Evolutionary conservation across 2,797 vertebrate genomes (phyloP).

Genomic region (Platyrinchus mystaceus): DNA sequence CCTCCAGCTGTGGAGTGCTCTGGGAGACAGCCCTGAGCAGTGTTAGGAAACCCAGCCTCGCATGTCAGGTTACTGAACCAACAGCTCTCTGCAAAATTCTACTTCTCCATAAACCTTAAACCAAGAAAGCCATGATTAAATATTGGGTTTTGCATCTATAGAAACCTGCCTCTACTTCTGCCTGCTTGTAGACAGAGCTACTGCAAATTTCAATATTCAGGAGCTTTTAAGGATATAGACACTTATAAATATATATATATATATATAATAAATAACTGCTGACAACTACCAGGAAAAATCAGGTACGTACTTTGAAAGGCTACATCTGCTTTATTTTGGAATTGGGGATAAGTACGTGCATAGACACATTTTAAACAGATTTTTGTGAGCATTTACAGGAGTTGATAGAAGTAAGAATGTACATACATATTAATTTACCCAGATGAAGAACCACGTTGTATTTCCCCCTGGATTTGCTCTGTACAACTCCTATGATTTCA

Average conservation of each 20-base stretch:
- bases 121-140: constrained; percentile 31
- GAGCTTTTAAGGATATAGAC: constrained; percentile 60
- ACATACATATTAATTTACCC: neutral
- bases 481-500: neutral
- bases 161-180: constrained; percentile 66
- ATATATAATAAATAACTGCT: constrained; percentile 37
- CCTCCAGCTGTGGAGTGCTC: neutral
- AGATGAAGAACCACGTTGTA: neutral
- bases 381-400: neutral
- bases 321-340: neutral
- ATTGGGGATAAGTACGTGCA: neutral
- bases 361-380: neutral
- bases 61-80: neutral
- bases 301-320: neutral
- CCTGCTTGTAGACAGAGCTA: constrained; percentile 69
- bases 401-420: neutral
- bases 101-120: constrained; percentile 33
- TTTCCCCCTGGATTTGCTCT: neutral
- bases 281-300: constrained; percentile 45
- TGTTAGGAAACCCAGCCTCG: neutral
- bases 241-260: constrained; percentile 3
- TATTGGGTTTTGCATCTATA: constrained; percentile 37
- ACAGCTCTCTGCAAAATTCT: neutral
- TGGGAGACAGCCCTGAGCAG: neutral
- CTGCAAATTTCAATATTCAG: constrained; percentile 59